Evolutionary conservation across 2,113 vertebrate species (phyloP), one percentile per base, ranked within the genome.

Genomic region (Ornithorhynchus anatinus): DNA sequence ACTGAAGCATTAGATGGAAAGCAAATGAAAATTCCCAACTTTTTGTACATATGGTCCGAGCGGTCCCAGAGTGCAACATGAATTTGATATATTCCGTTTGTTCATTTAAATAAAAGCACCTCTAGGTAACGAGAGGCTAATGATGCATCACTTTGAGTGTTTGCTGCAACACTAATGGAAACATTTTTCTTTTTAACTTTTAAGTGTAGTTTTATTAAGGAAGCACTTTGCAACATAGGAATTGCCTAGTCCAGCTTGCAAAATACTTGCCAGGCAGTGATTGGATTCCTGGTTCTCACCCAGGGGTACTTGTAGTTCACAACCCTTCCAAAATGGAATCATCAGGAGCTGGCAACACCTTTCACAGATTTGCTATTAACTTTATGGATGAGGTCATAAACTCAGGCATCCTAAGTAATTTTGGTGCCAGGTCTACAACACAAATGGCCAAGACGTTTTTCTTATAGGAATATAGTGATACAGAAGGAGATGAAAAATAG

Each of bases 101-200:
- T 61, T 19, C 73, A 40, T 77, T 77, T 82, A 84, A 79, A 64
- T 81, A 73, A 83, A 77, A 89, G 60, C 64, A 87, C 71, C 69
- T 84, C 43, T 79, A 71, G 79, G 47, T 54, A 65, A 13, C 52
- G 54, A 58, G 69, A 79, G 54, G 59, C 51, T 84, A 87, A 86
- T 79, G 69, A 58, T 31, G 20, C 64, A 71, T 75, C 82, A 62
- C 75, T 81, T 81, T 37, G 6, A 59, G 37, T 66, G 13, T 81
- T 72, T 73, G 59, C 66, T 75, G 79, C 77, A 81, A 86, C 72
- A 77, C 69, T 77, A 83, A 86, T 79, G 58, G 77, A 80, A 84
- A 45, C 16, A 52, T 77, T 71, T 79, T 84, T 66, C 47, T 60
- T 71, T 82, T 50, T 59, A 75, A 44, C 36, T 81, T 37, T 45